Base-by-base conservation (phyloP, 2,113 vertebrate species). In the Rhinolophus sinicus region DNA sequence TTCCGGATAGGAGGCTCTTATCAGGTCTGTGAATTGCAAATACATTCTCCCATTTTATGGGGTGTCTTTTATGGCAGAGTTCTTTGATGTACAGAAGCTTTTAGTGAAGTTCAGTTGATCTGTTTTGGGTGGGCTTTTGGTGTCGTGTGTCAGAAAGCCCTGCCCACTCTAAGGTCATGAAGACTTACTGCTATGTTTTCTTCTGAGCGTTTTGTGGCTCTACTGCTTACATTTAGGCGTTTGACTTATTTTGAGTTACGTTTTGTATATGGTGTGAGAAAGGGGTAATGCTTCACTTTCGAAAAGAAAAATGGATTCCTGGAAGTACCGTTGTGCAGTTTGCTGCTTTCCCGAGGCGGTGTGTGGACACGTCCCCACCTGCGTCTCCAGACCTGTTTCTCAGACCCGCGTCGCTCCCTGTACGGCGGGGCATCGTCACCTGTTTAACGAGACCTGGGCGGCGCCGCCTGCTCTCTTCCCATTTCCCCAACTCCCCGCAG, bases 351-450 rank as follows among this genome's bases (percentile, higher is more conserved):
- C 64, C 5, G 30, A 54, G 22, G 0, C 0, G 6, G 19, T 24
- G 0, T 12, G 19, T 62, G 86, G 35, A 1, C 8, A 0, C 50
- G 33, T 70, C 33, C 15, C 15, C 6, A 28, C 8, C 3, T 4
- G 9, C 13, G 0, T 8, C 28, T 35, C n/a, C 19, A 12, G 58
- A 60, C 38, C 26, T 47, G 22, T 56, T 30, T 78, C 22, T 30
- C 0, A 26, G 8, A 6, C n/a, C 35, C 40, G 4, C 2, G 8
- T 10, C 19, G 0, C 1, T 52, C 44, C 4, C 10, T 11, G 0
- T 12, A 1, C 6, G 56, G 28, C 26, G 14, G 11, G 1, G 44
- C 28, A 40, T 40, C 2, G 0, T 15, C 56, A 1, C 6, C 5
- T 8, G 4, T 38, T 12, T 22, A 28, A 10, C 30, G 6, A 18